phyloP scores from a whole-genome alignment of 2,888 invertebrate genomes.

The Thymelicus sylvestris region DNA sequence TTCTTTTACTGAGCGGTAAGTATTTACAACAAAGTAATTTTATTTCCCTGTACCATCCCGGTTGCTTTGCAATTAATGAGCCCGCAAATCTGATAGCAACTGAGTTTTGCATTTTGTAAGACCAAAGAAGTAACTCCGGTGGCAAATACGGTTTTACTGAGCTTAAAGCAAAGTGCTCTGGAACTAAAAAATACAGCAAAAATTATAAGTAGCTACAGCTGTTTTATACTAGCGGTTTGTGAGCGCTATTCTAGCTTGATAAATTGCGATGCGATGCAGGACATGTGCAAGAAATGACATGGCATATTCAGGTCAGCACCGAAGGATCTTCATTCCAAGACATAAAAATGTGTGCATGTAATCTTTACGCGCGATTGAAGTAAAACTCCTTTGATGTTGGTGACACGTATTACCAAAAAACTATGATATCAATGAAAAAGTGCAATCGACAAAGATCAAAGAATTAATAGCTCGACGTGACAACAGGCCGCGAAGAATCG shows the following conservation, averaged over 20 bases:
- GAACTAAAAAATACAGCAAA: slow-evolving; percentile 27
- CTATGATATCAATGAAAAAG: no score
- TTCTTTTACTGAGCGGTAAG: slow-evolving; percentile 20
- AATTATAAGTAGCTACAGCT: slow-evolving; percentile 22
- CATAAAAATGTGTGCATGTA: no score
- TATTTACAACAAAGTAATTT: slow-evolving; percentile 28
- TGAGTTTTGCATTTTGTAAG: slow-evolving; percentile 31
- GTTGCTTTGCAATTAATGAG: slow-evolving; percentile 30
- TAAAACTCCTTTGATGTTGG: no score
- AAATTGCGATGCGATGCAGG: no score
- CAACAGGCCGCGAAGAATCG: no score
- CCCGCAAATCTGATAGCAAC: slow-evolving; percentile 35
- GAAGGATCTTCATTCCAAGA: no score
- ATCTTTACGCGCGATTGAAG: no score
- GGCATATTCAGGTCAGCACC: no score
- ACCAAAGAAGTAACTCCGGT: slow-evolving; percentile 33
- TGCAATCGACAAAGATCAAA: no score
- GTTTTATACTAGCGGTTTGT: slow-evolving; percentile 17
- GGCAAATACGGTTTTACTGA: slow-evolving; percentile 34
- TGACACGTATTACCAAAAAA: no score
- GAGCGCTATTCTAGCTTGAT: not conserved
- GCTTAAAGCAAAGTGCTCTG: slow-evolving; percentile 32
- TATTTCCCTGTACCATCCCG: slow-evolving; percentile 24
- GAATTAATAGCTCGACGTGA: no score
- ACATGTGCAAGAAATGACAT: no score